Evolutionary conservation across 2,797 vertebrate genomes (phyloP).

Genomic region (Falco concolor): DNA sequence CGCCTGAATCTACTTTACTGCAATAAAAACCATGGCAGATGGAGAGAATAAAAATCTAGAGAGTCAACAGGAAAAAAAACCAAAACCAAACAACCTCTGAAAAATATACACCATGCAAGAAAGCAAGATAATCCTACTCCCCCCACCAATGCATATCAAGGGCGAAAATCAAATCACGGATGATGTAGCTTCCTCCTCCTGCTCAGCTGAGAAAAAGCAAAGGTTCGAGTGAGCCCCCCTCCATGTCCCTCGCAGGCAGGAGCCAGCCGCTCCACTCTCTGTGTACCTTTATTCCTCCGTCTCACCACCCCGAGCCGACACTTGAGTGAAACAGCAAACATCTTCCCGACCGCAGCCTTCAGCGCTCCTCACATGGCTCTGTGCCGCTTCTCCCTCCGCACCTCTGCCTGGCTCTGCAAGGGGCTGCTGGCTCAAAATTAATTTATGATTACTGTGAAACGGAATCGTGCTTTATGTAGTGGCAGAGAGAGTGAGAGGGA

Average conservation of each 20-base stretch:
- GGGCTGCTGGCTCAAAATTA: constrained; percentile 43
- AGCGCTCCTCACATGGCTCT: constrained; percentile 40
- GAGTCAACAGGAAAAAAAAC: not conserved
- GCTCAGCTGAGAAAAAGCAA: not conserved
- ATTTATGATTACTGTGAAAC: constrained; percentile 15
- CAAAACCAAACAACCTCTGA: not conserved
- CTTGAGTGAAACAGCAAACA: constrained; percentile 93
- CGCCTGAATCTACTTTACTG: constrained; percentile 9
- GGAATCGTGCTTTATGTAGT: constrained; percentile 11
- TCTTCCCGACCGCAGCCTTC: constrained; percentile 60
- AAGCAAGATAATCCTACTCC: not conserved
- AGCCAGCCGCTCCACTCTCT: not conserved
- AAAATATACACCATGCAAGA: not conserved
- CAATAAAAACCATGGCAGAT: not conserved
- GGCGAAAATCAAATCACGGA: not conserved
- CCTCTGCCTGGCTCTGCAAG: constrained; percentile 45
- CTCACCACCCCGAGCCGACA: constrained; percentile 92
- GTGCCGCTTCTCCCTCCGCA: constrained; percentile 29
- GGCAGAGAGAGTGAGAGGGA: not conserved
- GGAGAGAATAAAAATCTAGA: not conserved
- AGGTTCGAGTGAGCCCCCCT: not conserved
- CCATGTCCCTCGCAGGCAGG: not conserved
- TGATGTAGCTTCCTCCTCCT: not conserved
- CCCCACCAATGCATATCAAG: not conserved
- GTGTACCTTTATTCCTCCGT: constrained; percentile 84